These are phyloP conservation scores for Morpho deidamia DNA, from an alignment of 2,888 invertebrate species.

Conservation along the genomic window DNA sequence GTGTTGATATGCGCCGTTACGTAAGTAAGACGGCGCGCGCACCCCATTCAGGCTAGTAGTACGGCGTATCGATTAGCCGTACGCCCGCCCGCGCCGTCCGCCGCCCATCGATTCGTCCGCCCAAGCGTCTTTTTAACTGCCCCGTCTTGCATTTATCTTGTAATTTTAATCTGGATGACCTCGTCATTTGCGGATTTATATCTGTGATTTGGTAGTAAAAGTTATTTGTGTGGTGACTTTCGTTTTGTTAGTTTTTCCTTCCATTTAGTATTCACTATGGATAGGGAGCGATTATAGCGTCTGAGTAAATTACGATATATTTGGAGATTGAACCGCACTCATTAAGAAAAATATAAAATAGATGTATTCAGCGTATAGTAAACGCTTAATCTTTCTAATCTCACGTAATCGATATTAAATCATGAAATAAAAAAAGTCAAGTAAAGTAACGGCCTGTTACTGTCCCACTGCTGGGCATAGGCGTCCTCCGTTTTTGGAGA, in stretches of 20 bases:
- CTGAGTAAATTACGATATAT: too few relatives aligned
- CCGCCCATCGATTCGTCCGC: conserved; percentile 55
- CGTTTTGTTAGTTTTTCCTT: conserved; percentile 3
- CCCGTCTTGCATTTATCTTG: conserved; percentile 46
- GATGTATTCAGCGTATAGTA: too few relatives aligned
- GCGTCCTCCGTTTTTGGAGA: too few relatives aligned
- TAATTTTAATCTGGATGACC: conserved; percentile 27
- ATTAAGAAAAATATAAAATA: too few relatives aligned
- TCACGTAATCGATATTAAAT: too few relatives aligned
- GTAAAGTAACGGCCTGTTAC: too few relatives aligned
- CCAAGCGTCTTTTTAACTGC: conserved; percentile 52
- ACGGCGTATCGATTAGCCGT: conserved; percentile 68
- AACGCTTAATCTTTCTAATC: too few relatives aligned
- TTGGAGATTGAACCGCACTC: too few relatives aligned
- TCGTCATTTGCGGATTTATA: conserved; percentile 7
- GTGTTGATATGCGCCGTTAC: conserved; percentile 65
- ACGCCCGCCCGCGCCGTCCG: conserved; percentile 31
- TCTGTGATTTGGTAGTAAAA: not conserved
- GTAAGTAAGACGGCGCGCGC: conserved; percentile 69
- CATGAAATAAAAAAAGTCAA: too few relatives aligned
- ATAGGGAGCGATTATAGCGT: too few relatives aligned
- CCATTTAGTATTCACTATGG: too few relatives aligned
- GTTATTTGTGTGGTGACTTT: not conserved
- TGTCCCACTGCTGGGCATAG: too few relatives aligned
- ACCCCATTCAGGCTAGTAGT: conserved; percentile 65